Percentiles rank a stretch among this genome's conserved stretches.
Conservation (phyloP, 2,888 invertebrate genomes). For the Habrosyne pyritoides region DNA sequence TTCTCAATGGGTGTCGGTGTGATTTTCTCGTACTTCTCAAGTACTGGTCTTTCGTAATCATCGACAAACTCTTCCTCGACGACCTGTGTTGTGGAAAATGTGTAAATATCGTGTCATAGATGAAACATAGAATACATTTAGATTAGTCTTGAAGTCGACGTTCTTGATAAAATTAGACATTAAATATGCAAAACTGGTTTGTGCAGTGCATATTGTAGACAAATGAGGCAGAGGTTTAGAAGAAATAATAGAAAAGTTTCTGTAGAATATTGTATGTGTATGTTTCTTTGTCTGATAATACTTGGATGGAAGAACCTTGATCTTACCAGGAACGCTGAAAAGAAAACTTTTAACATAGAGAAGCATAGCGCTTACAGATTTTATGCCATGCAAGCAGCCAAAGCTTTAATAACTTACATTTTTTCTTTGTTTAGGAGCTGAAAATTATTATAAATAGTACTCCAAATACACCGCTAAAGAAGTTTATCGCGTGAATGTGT, state of each 20-base stretch:
- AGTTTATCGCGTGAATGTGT: slow-evolving; percentile 35
- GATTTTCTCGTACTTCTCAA: slow-evolving; percentile 87
- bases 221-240: neutral
- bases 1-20: slow-evolving; percentile 77
- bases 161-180: neutral
- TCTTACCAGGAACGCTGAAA: slow-evolving; percentile 20
- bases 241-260: too few species aligned
- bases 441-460: slow-evolving; percentile 18
- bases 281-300: neutral
- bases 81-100: slow-evolving; percentile 62
- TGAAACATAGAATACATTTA: neutral
- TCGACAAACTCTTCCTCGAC: slow-evolving; percentile 80
- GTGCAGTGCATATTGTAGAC: neutral
- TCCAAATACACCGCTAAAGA: slow-evolving; percentile 34
- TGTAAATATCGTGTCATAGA: slow-evolving; percentile 26
- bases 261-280: neutral
- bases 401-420: slow-evolving; percentile 36
- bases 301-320: neutral
- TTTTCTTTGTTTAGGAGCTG: slow-evolving; percentile 17
- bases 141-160: neutral
- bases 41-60: slow-evolving; percentile 89
- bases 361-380: slow-evolving; percentile 50
- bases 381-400: slow-evolving; percentile 47
- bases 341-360: slow-evolving; percentile 32
- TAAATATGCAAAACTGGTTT: neutral